Evolutionary conservation across 1,140 invertebrate species (phyloP), one percentile per base, ranked within the genome.

Genomic region (Drosophila tristis): DNA sequence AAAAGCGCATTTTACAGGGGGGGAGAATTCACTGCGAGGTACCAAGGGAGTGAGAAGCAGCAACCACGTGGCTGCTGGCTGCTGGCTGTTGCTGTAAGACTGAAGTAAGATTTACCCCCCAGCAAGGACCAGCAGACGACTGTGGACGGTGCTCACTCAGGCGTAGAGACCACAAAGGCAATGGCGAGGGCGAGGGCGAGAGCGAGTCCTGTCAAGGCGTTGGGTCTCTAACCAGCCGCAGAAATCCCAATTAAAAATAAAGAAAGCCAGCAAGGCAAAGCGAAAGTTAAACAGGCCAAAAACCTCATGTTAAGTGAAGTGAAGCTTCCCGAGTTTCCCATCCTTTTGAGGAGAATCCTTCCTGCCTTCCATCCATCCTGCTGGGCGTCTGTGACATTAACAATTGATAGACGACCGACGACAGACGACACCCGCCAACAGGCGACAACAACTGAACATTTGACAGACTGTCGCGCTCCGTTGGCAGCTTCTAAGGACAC

Each of bases 201-300:
- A 20, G n/a, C 45, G 63, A 50, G 51, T 71, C 67, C 67, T 71
- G 64, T 51, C 66, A 79, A 84, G 75, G 80, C 80, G 80, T 84
- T 76, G 63, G 67, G 63, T 59, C 62, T 72, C 74, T 62, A 59
- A 51, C 48, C 63, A 73, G 23, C 44, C 59, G 25, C 55, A 62
- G 58, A 74, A 89, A 89, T 87, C 84, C 84, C 84, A 87, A 87
- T 87, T 87, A 87, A 87, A 84, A 87, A 87, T 87, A 79, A 74
- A 87, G 67, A 89, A 89, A 80, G 84, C 78, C 84, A 62, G 64
- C 76, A 67, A 35, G 74, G 53, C 75, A 80, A 87, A 87, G 58
- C 70, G 78, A 75, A 81, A 76, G 78, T 87, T 86, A 76, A 86
- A 86, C 51, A 75, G 68, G 64, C 74, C 85, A 77, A 66, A 74